Conservation (phyloP, 2,113 vertebrate genomes). For the Podiceps cristatus region DNA sequence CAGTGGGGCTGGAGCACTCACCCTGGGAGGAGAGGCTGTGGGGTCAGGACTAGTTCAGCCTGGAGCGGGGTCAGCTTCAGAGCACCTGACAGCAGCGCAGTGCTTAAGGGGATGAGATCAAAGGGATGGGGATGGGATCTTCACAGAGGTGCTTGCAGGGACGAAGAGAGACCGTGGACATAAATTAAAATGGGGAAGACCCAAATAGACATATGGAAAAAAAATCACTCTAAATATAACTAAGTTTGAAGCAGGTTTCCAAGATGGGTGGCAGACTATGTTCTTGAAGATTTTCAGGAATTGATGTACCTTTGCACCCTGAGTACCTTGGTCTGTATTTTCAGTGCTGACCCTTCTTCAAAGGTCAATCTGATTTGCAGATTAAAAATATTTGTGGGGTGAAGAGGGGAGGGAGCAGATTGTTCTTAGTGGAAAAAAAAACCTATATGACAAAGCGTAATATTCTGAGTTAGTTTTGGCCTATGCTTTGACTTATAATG, state of each 20-base stretch:
- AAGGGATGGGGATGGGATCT: not conserved
- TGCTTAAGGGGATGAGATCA: accelerated
- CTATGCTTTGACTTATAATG: not conserved
- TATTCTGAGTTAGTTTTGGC: not conserved
- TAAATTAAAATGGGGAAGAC: not conserved
- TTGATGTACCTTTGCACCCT: not conserved
- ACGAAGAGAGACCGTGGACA: not conserved
- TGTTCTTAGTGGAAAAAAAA: not conserved
- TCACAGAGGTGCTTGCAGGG: not conserved
- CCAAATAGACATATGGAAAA: not conserved
- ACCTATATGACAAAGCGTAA: accelerated
- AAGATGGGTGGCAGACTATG: not conserved
- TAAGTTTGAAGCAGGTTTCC: not conserved
- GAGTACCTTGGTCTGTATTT: not conserved
- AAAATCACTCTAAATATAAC: not conserved
- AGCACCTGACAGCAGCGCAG: not conserved
- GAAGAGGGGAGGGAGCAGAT: not conserved
- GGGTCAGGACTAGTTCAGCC: not conserved
- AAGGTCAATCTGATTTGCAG: not conserved
- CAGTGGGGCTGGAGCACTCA: not conserved
- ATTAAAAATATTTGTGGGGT: not conserved
- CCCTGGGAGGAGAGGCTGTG: not conserved
- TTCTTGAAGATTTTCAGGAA: not conserved
- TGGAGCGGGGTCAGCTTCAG: not conserved
- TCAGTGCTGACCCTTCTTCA: not conserved